These are phyloP conservation scores for Agapornis roseicollis DNA, from an alignment of 2,113 vertebrate genomes.

Conservation along the genomic window DNA sequence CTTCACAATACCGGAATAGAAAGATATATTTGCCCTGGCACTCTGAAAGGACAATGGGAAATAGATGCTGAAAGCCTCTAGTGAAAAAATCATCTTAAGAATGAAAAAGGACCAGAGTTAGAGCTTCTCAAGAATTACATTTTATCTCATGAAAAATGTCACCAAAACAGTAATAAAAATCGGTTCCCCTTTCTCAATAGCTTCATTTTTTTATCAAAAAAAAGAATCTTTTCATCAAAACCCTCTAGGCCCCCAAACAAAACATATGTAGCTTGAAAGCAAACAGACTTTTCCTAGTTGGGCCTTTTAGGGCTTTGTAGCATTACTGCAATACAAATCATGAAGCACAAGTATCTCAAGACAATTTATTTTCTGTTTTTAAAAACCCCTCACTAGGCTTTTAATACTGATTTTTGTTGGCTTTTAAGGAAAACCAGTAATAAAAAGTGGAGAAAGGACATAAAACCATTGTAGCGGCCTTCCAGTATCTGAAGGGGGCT, in stretches of 20 bases:
- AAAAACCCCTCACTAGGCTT: neutral
- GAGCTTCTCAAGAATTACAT: constrained; percentile 35
- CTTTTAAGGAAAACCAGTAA: neutral
- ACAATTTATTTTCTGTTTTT: neutral
- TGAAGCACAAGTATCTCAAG: neutral
- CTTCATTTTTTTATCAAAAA: constrained; percentile 55
- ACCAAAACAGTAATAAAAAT: constrained; percentile 47
- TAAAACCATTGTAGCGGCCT: neutral
- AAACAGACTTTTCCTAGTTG: neutral
- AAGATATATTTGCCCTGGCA: constrained; percentile 49
- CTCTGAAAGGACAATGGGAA: constrained; percentile 61
- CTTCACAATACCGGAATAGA: constrained; percentile 65
- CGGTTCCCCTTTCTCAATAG: neutral
- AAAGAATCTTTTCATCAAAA: constrained; percentile 27
- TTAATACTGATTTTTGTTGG: neutral
- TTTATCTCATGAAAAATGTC: constrained; percentile 51
- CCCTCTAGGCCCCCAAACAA: neutral
- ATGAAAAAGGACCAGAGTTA: constrained; percentile 42
- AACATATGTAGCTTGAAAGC: neutral
- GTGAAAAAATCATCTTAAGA: constrained; percentile 39
- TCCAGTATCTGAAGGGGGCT: neutral
- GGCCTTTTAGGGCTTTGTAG: neutral
- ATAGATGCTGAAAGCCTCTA: constrained; percentile 41
- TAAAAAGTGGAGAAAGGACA: neutral
- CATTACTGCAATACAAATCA: neutral